A percentile compares a stretch with the other conserved stretches of the same genome.
Evolutionary conservation across 2,113 vertebrate species (phyloP).

Genomic region (Papio anubis): DNA sequence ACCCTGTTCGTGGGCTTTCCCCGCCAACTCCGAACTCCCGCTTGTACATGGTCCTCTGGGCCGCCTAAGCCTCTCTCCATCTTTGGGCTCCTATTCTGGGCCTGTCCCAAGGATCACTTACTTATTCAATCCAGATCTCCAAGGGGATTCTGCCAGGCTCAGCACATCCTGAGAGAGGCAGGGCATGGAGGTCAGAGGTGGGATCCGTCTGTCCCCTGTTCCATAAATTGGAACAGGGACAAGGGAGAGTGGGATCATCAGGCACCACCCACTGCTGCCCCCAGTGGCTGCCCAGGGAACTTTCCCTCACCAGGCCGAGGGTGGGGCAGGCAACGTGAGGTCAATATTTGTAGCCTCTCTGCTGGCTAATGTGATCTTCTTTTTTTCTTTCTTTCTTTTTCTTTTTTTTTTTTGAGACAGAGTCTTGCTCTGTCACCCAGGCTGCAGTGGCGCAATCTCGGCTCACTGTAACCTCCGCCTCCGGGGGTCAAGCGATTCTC

Average conservation of each 20-base stretch:
- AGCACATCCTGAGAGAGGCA: neutral
- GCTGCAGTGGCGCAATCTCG: too few species aligned
- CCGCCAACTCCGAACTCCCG: neutral
- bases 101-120: neutral
- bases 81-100: neutral
- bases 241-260: too few species aligned
- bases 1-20: neutral
- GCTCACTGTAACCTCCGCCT: too few species aligned
- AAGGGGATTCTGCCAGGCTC: neutral
- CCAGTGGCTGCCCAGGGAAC: neutral
- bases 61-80: neutral
- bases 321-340: rapidly evolving
- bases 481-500: too few species aligned
- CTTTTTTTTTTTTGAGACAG: too few species aligned
- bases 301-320: neutral
- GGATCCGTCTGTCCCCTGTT: neutral
- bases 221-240: rapidly evolving
- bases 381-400: too few species aligned
- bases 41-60: neutral
- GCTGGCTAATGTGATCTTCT: neutral
- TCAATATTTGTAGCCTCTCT: neutral
- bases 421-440: too few species aligned
- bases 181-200: neutral
- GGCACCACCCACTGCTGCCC: neutral
- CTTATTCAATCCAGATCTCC: neutral